phyloP scores from a whole-genome alignment of 35 echinoderm and acorn worm species.

The Amphiura filiformis region DNA sequence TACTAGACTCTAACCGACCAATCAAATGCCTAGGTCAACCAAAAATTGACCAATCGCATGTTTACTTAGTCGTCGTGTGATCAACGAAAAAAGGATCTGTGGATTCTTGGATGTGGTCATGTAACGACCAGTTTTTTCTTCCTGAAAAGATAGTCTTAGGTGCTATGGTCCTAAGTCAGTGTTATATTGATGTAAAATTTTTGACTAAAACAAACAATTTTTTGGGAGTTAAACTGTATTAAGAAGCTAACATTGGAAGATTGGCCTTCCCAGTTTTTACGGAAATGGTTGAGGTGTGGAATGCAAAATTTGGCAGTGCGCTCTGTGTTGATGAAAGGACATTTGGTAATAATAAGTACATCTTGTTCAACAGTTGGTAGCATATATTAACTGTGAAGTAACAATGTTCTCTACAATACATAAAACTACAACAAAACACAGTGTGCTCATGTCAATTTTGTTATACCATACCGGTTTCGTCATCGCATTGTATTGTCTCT shows the following conservation, averaged over 20 bases:
- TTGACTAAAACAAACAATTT: slow-evolving; percentile 1
- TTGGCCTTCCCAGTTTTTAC: not conserved
- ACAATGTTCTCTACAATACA: no score
- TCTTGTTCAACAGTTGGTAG: no score
- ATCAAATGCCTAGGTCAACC: not conserved
- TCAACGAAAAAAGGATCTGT: not conserved
- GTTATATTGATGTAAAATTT: slow-evolving; percentile 6
- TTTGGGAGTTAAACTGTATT: not conserved
- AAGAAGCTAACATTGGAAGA: slow-evolving; percentile 2
- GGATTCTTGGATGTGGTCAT: not conserved
- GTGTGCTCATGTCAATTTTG: no score
- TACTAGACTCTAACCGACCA: slow-evolving; percentile 79
- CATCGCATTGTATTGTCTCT: no score
- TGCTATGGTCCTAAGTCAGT: not conserved
- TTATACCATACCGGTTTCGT: no score
- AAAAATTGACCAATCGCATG: not conserved
- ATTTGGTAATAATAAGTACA: no score
- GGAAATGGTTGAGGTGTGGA: no score
- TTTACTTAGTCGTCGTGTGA: not conserved
- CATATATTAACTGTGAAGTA: no score
- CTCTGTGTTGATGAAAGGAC: no score
- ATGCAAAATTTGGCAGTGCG: no score
- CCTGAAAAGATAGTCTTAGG: not conserved
- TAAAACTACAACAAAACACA: no score
- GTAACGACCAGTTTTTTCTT: not conserved